Base-by-base conservation (phyloP, 1,140 invertebrate species). In the Saccostrea glomerata region DNA sequence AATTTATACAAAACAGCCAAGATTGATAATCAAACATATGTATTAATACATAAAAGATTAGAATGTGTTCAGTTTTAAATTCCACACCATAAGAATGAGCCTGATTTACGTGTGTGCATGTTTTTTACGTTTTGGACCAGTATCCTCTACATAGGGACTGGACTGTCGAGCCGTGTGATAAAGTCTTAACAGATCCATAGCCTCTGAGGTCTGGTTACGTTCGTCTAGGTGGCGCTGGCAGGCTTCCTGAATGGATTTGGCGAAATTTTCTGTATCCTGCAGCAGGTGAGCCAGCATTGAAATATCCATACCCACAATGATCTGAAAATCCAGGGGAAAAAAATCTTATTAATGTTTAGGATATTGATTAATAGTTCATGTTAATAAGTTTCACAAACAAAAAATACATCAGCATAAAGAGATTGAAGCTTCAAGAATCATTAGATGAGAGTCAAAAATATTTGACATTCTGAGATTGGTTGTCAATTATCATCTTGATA, bases 221-320 rank as follows among this genome's bases (percentile, higher is more conserved):
- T 94, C 92, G 89, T 94, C 92, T 25, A 94, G 90, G 30, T 93
- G 91, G 30, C 92, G 91, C 90, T 98, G 98, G 96, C 93, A 93
- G 0, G 92, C 90, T 54, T 89, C 91, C 83, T 93, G 93, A 70
- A 93, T 66, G 13, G 90, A 63, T 58, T 90, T 85, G 17, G 90
- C 92, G 86, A 89, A 91, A 25, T 86, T 87, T 66, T 89, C 88
- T 36, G 90, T 91, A 54, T 92, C 91, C 36, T 90, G 89, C 11
- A 93, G 87, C 15, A 91, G 86, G n/a, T 77, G 73, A 30, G 90
- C 89, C 36, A 93, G 63, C 7, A 88, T 85, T 23, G 66, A 73
- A 15, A 84, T 54, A 30, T 82, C 66, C 7, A 90, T 63, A 56
- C 90, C 89, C 30, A 91, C 87, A 17, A 92, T 82, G 20, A 87